Base-by-base conservation (phyloP, 53 echinoderm and acorn worm genomes). In the Apostichopus leukothele region DNA sequence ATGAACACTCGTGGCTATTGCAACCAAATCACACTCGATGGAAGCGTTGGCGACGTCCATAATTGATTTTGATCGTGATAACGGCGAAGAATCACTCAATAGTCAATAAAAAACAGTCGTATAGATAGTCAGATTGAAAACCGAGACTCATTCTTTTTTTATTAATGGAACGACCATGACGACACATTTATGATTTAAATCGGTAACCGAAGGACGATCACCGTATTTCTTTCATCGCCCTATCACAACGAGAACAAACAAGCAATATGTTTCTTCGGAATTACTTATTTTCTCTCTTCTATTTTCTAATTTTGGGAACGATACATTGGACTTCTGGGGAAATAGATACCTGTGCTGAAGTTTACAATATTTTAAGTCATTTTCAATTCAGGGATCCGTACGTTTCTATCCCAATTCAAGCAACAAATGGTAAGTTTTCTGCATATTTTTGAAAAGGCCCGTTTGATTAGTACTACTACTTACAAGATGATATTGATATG, bases 151-250 rank as follows among this genome's bases (percentile, higher is more conserved):
- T 71, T 19, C 51, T 23, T 16, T 39, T 11, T 3, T 39, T 39
- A 39, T 39, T 76, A 76, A 76, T 9, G 9, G 81, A 81, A 51
- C 81, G 54, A 81, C 81, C 81, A 81, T 81, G 81, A 81, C 81
- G 81, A 81, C 81, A 81, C 53, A 81, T 81, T 81, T 81, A 81
- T 54, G 81, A 81, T 57, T 81, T 81, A 57, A 71, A 81, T 77
- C 59, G 14, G 54, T 25, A 55, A 57, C 53, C 22, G 16, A 81
- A 81, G 55, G 81, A 81, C 53, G 23, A 54, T 59, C 54, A 81
- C 59, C 59, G 53, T 81, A 81, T 50, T 81, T 81, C 81, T 81
- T 81, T 81, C 81, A 81, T 81, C 81, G 81, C 81, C 81, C 9
- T 59, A 54, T 54, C 54, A 23, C 54, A 23, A 81, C 55, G 52